These are phyloP conservation scores for Schmidtea mediterranea DNA, from an alignment of 1,140 invertebrate genomes.

Conservation along the genomic window DNA sequence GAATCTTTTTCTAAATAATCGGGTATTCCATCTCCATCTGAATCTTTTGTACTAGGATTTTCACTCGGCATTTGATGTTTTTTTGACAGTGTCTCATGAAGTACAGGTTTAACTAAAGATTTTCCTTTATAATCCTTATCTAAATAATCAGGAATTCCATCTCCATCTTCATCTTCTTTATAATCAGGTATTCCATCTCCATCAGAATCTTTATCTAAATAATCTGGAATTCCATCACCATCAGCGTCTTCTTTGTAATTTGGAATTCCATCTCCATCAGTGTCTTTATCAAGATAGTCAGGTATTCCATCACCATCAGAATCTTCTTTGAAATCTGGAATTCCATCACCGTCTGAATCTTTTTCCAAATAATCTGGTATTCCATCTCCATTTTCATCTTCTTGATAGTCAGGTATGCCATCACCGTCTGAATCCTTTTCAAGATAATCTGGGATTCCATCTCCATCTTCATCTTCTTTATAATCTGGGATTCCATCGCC, in stretches of 20 bases:
- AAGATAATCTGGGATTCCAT: conserved; percentile 12
- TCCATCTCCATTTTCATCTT: conserved; percentile 14
- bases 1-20: conserved; percentile 12
- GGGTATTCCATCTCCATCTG: too few relatives aligned
- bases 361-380: conserved; percentile 14
- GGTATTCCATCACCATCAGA: conserved; percentile 16
- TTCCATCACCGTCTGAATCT: conserved; percentile 15
- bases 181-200: conserved; percentile 9
- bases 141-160: conserved; percentile 9
- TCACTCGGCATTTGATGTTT: too few relatives aligned
- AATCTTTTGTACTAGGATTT: too few relatives aligned
- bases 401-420: conserved; percentile 11
- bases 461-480: conserved; percentile 15
- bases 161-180: conserved; percentile 9
- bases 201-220: conserved; percentile 12
- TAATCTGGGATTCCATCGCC: conserved; percentile 14
- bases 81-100: too few relatives aligned
- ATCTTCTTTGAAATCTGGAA: conserved; percentile 15
- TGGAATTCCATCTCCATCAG: conserved; percentile 19
- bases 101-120: too few relatives aligned
- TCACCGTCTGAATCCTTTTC: conserved; percentile 14
- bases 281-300: conserved; percentile 16
- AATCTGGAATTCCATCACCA: conserved; percentile 19
- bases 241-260: conserved; percentile 16
- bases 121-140: too few relatives aligned